Conservation (phyloP, 2,888 invertebrate genomes). For the Netelia virgata region DNA sequence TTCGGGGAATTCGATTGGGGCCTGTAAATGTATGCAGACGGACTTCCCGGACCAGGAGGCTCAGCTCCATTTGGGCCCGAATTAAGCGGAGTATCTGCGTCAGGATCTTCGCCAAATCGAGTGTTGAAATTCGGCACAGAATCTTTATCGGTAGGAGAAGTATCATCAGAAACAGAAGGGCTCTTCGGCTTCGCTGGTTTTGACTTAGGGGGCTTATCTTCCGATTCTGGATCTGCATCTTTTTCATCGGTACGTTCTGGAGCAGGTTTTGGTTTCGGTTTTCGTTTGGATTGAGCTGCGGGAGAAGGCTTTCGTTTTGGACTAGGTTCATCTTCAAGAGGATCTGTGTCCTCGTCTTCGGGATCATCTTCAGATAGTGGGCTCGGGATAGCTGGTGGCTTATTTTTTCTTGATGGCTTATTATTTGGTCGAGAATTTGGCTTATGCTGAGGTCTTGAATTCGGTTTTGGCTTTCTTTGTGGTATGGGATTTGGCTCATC, state of each 20-base stretch:
- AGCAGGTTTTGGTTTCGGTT: slow-evolving; percentile 34
- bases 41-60: slow-evolving; percentile 15
- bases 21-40: neutral
- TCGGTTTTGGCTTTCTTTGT: slow-evolving; percentile 21
- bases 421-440: slow-evolving; percentile 32
- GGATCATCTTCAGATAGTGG: slow-evolving; percentile 15
- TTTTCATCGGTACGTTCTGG: slow-evolving; percentile 6
- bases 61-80: slow-evolving; percentile 58
- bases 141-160: slow-evolving; percentile 12
- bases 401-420: slow-evolving; percentile 23
- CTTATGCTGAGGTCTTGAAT: slow-evolving; percentile 18
- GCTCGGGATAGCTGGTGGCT: slow-evolving; percentile 2
- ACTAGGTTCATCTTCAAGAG: slow-evolving; percentile 26
- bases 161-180: slow-evolving; percentile 11
- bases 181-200: slow-evolving; percentile 30
- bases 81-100: slow-evolving; percentile 49
- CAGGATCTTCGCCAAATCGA: slow-evolving; percentile 58
- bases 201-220: slow-evolving; percentile 8
- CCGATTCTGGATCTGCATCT: slow-evolving; percentile 17
- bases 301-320: slow-evolving; percentile 41
- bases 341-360: slow-evolving; percentile 15
- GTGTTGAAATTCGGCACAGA: slow-evolving; percentile 25
- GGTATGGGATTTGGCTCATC: slow-evolving; percentile 28
- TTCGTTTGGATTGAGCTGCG: neutral
- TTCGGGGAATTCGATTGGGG: slow-evolving; percentile 11